phyloP scores from a whole-genome alignment of 1,140 invertebrate genomes.

The Ceratitis capitata region DNA sequence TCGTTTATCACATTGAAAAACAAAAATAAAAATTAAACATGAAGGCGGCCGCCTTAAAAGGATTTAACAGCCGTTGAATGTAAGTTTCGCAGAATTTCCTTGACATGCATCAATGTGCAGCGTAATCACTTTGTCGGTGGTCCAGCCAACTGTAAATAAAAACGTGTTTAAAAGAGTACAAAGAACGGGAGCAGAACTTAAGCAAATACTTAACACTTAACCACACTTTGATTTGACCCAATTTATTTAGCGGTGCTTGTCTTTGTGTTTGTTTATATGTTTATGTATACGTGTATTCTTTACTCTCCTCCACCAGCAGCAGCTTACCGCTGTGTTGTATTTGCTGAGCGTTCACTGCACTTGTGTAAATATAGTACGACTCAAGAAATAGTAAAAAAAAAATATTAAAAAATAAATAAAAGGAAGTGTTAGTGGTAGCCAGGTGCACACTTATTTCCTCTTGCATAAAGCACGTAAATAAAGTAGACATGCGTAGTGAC shows the following conservation, averaged over 20 bases:
- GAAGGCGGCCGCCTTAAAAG: background rate
- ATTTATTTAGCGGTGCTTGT: background rate
- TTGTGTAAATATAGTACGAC: background rate
- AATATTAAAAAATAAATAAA: background rate
- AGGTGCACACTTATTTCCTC: background rate
- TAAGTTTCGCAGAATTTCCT: background rate
- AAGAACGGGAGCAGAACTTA: background rate
- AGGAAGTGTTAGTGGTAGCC: background rate
- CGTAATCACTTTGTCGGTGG: conserved; percentile 16
- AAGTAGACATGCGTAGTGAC: background rate
- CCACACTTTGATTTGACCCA: conserved; percentile 23
- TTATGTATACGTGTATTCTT: background rate
- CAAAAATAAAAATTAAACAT: background rate
- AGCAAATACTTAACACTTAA: conserved; percentile 16
- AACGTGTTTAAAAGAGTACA: background rate
- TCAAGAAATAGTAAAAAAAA: background rate
- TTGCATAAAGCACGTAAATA: background rate
- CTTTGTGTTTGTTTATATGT: background rate
- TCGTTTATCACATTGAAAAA: too few relatives aligned
- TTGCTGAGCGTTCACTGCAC: background rate
- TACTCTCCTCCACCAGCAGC: background rate
- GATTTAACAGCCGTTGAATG: background rate
- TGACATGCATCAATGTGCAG: background rate
- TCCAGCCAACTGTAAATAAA: background rate
- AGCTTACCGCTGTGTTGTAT: background rate